phyloP scores from a whole-genome alignment of 2,797 vertebrate species.

The Chanos chanos region DNA sequence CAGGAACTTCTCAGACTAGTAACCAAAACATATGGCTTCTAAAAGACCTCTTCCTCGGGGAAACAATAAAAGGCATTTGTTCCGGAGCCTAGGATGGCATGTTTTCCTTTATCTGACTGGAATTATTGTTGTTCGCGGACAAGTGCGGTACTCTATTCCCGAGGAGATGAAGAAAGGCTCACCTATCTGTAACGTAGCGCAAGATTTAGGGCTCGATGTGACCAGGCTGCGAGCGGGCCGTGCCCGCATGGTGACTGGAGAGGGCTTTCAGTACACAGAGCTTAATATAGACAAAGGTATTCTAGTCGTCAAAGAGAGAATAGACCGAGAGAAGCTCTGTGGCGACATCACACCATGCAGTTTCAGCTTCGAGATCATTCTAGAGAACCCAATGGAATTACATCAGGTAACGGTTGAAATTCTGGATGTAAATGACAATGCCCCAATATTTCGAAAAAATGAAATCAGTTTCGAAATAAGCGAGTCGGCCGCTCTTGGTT shows the following conservation, averaged over 20 bases:
- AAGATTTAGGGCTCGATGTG: slow-evolving; percentile 46
- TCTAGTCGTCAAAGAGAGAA: slow-evolving; percentile 60
- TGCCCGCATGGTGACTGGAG: slow-evolving; percentile 40
- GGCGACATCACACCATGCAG: slow-evolving; percentile 60
- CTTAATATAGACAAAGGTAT: slow-evolving; percentile 50
- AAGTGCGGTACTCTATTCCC: too few relatives aligned
- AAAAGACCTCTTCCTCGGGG: too few relatives aligned
- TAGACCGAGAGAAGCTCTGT: slow-evolving; percentile 64
- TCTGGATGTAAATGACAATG: slow-evolving; percentile 62
- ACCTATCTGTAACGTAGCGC: slow-evolving; percentile 45
- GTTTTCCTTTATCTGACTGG: not conserved
- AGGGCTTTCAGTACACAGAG: slow-evolving; percentile 33
- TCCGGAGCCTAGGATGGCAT: slow-evolving; percentile 7
- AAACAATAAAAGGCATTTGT: not conserved
- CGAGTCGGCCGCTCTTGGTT: slow-evolving; percentile 54
- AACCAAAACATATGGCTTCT: too few relatives aligned
- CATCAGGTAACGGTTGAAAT: slow-evolving; percentile 57
- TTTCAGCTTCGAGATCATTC: slow-evolving; percentile 51
- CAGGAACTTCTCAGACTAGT: too few relatives aligned
- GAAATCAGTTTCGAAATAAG: slow-evolving; percentile 57
- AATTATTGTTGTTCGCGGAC: slow-evolving; percentile 25
- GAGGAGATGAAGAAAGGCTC: slow-evolving; percentile 54
- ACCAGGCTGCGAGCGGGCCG: slow-evolving; percentile 35
- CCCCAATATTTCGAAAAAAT: slow-evolving; percentile 50
- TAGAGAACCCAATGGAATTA: slow-evolving; percentile 48